Conservation (phyloP, 2,888 invertebrate genomes). For the Clusia tigrina region DNA sequence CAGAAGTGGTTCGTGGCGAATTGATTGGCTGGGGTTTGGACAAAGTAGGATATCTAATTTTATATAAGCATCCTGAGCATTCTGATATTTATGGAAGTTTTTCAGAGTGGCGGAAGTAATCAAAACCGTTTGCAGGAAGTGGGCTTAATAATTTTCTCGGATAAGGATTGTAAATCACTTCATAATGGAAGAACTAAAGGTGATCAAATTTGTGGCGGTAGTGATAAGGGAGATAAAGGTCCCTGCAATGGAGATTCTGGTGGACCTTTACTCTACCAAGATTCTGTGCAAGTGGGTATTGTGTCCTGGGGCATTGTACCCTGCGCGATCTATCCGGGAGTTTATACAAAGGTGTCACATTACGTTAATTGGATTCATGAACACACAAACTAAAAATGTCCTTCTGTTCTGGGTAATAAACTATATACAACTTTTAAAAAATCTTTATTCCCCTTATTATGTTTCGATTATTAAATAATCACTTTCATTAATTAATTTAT, state of each 20-base stretch:
- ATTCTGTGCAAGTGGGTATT: slow-evolving; percentile 59
- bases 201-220: slow-evolving; percentile 64
- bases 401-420: no score
- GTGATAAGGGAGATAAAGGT: slow-evolving; percentile 53
- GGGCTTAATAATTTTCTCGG: slow-evolving; percentile 57
- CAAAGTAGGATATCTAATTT: no score
- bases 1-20: slow-evolving; percentile 41
- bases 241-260: slow-evolving; percentile 62
- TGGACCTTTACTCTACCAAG: slow-evolving; percentile 54
- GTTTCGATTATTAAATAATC: no score
- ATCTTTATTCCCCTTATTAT: no score
- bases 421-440: no score
- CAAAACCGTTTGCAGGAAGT: slow-evolving; percentile 60
- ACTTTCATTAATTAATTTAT: no score
- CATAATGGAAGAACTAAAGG: slow-evolving; percentile 47
- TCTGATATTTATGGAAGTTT: no score
- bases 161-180: slow-evolving; percentile 54
- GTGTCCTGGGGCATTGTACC: slow-evolving; percentile 66
- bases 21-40: slow-evolving; percentile 60
- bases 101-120: slow-evolving; percentile 56
- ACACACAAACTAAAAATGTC: slow-evolving; percentile 31
- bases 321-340: slow-evolving; percentile 64
- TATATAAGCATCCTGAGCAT: no score
- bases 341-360: slow-evolving; percentile 62
- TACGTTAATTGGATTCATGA: slow-evolving; percentile 55